Conservation (phyloP, 2,797 vertebrate species). For the Ateles fusciceps region DNA sequence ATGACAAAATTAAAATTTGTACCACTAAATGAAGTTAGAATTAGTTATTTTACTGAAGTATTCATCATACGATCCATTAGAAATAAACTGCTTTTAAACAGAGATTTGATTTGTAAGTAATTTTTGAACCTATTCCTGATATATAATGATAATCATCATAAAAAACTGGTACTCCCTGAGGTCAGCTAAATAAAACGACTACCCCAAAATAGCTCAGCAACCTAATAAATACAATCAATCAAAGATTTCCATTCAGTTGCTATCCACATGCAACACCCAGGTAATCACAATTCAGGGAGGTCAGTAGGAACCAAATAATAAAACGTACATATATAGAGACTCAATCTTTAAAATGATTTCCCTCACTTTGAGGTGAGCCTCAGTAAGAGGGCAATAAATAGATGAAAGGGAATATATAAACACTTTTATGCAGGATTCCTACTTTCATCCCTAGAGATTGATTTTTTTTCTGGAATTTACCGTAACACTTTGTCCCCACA, state of each 20-base stretch:
- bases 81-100: constrained; percentile 18
- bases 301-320: background rate
- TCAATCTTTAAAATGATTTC: background rate
- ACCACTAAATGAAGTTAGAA: constrained; percentile 6
- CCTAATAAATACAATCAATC: background rate
- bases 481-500: background rate
- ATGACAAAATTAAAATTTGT: constrained; percentile 14
- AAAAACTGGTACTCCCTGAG: background rate
- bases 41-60: background rate
- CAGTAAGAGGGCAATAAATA: background rate
- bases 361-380: background rate
- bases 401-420: background rate
- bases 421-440: background rate
- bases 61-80: background rate
- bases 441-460: background rate
- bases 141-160: background rate
- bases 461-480: constrained; percentile 64
- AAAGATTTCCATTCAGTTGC: background rate
- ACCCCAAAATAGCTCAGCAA: background rate
- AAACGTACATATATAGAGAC: no score
- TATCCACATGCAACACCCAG: background rate
- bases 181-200: background rate
- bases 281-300: background rate
- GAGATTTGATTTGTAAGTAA: background rate
- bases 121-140: background rate